Percentiles rank a stretch among this genome's conserved stretches.
phyloP scores from a whole-genome alignment of 2,113 vertebrate species.

The Urocolius indicus region DNA sequence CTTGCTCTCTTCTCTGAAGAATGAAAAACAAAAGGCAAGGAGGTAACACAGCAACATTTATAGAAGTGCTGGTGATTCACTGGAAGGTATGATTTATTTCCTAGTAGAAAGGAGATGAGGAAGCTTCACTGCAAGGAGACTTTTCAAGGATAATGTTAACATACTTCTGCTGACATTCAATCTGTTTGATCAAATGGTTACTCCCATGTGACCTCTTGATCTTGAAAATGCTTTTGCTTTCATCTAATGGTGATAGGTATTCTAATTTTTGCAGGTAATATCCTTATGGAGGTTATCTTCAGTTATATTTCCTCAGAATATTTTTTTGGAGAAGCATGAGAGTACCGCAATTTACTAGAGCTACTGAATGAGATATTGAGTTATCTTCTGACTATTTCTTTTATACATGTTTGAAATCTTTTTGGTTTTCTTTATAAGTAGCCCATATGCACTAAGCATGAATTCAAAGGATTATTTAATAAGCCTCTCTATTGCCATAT shows the following conservation, averaged over 20 bases:
- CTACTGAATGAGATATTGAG: background rate
- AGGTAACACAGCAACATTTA: background rate
- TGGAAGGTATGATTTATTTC: background rate
- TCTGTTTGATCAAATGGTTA: background rate
- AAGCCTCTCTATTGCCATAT: background rate
- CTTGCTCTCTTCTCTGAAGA: background rate
- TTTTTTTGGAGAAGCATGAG: background rate
- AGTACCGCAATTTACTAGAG: background rate
- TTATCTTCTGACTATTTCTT: background rate
- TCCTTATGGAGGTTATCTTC: background rate
- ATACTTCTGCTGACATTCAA: background rate
- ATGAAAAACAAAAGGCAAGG: background rate
- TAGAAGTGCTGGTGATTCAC: background rate
- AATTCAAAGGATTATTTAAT: background rate
- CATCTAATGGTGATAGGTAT: background rate
- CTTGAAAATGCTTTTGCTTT: background rate
- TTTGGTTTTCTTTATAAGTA: background rate
- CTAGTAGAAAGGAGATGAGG: background rate
- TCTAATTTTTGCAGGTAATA: background rate
- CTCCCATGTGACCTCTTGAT: background rate
- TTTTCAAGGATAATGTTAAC: background rate
- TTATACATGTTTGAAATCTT: accelerated
- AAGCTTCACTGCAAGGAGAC: background rate
- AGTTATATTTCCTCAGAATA: background rate
- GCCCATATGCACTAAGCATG: background rate